phyloP scores from a whole-genome alignment of 2,888 invertebrate species.

The Tribolium freemani region DNA sequence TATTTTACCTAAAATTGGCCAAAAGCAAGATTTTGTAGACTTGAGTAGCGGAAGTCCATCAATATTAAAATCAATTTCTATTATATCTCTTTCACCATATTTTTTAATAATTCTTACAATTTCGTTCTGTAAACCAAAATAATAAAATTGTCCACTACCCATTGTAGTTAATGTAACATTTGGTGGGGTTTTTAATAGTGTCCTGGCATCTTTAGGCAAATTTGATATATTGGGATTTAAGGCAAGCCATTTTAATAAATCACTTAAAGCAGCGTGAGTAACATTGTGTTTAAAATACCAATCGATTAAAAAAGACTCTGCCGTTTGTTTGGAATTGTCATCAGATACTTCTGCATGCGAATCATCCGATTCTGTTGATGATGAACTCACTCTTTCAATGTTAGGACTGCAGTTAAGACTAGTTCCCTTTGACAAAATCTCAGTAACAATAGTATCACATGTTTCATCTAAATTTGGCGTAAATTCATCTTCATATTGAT shows the following conservation, averaged over 20 bases:
- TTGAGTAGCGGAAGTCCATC: slow-evolving; percentile 39
- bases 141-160: slow-evolving; percentile 25
- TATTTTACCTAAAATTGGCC: slow-evolving; percentile 45
- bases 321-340: background rate
- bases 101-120: slow-evolving; percentile 13
- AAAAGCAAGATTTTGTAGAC: slow-evolving; percentile 32
- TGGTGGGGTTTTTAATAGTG: slow-evolving; percentile 38
- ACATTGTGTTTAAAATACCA: slow-evolving; percentile 27
- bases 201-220: slow-evolving; percentile 40
- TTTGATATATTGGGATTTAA: slow-evolving; percentile 24
- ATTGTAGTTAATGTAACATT: slow-evolving; percentile 2
- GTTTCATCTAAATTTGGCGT: background rate
- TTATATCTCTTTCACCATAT: background rate
- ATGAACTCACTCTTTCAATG: background rate
- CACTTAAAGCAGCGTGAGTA: slow-evolving; percentile 8
- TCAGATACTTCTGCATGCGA: background rate
- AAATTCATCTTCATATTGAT: background rate
- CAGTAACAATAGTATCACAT: background rate
- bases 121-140: slow-evolving; percentile 40
- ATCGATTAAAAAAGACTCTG: background rate
- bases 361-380: no score
- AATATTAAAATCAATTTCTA: slow-evolving; percentile 23
- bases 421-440: background rate
- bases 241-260: slow-evolving; percentile 30
- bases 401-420: background rate